Conservation (phyloP, 1,140 invertebrate species). For the Panulirus ornatus region DNA sequence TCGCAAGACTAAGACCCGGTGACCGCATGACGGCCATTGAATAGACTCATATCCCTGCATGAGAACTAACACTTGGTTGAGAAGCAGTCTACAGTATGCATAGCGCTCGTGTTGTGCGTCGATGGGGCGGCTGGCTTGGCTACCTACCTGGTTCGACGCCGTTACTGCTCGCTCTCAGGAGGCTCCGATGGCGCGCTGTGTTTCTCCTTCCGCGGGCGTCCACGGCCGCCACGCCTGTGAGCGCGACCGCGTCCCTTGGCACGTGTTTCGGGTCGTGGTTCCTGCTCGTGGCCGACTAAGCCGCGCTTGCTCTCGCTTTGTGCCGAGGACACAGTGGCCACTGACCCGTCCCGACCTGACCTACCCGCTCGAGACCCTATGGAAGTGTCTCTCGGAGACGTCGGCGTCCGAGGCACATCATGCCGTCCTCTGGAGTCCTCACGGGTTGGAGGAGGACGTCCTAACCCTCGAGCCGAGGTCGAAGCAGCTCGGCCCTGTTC, state of each 20-base stretch:
- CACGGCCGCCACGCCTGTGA: slow-evolving; percentile 46
- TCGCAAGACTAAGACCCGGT: too few species aligned
- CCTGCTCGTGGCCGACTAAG: slow-evolving; percentile 30
- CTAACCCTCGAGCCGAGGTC: neutral
- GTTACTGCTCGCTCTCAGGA: slow-evolving; percentile 54
- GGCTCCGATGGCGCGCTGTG: slow-evolving; percentile 24
- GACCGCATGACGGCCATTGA: too few species aligned
- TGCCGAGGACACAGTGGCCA: neutral
- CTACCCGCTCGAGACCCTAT: neutral
- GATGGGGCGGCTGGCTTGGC: neutral
- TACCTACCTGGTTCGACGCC: neutral
- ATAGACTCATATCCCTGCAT: neutral
- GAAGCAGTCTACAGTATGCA: slow-evolving; percentile 60
- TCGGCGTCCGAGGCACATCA: neutral
- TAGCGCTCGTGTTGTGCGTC: slow-evolving; percentile 30
- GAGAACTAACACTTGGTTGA: slow-evolving; percentile 31
- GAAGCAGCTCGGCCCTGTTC: too few species aligned
- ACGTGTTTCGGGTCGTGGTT: slow-evolving; percentile 46
- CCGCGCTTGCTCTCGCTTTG: slow-evolving; percentile 14
- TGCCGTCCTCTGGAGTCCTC: slow-evolving; percentile 45
- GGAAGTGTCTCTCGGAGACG: neutral
- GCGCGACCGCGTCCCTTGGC: slow-evolving; percentile 47
- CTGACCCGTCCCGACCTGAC: slow-evolving; percentile 27
- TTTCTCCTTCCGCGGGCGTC: slow-evolving; percentile 62
- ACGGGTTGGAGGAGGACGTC: slow-evolving; percentile 5